phyloP scores from a whole-genome alignment of 1,140 invertebrate genomes.

The Laupala kohalensis region DNA sequence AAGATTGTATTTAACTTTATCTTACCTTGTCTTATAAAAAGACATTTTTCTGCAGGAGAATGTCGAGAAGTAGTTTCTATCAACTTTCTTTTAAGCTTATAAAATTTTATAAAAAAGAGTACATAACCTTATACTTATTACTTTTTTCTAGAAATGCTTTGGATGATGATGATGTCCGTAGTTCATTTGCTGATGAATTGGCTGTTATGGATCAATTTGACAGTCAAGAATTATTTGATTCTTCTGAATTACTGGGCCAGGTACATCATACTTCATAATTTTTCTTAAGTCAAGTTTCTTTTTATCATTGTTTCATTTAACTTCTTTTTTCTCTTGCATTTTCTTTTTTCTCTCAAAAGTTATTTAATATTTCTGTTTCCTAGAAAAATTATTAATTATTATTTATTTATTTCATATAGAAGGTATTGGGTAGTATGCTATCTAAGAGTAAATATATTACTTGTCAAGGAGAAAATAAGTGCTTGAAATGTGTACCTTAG shows the following conservation, averaged over 20 bases:
- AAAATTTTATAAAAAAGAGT: background rate
- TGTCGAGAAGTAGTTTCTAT: too few relatives aligned
- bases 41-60: too few relatives aligned
- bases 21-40: background rate
- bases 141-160: background rate
- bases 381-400: background rate
- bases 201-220: conserved; percentile 9
- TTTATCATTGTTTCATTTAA: background rate
- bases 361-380: background rate
- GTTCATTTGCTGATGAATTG: conserved; percentile 12
- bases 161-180: conserved; percentile 8
- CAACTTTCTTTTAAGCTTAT: background rate
- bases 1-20: background rate
- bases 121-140: background rate
- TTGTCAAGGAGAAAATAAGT: background rate
- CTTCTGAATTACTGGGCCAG: background rate
- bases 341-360: background rate
- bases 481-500: background rate
- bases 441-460: background rate
- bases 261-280: background rate
- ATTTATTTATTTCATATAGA: background rate
- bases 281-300: background rate
- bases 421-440: background rate
- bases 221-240: background rate
- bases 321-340: background rate